Base-by-base conservation (phyloP, 1,140 invertebrate species). In the Phymorhynchus buccinoides region DNA sequence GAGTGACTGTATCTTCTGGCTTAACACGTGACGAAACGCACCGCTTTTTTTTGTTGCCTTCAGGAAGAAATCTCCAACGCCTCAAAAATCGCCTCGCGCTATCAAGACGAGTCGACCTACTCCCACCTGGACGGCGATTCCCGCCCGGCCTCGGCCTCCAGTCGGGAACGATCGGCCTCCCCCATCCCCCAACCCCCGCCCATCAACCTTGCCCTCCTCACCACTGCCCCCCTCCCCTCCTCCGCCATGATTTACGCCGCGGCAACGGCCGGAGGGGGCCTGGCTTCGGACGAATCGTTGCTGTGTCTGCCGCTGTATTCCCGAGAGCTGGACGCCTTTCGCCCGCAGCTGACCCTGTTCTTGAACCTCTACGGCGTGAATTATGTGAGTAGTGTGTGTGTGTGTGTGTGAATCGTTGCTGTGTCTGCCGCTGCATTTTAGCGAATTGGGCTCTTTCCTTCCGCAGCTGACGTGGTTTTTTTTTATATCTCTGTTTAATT, bases 341-440 rank as follows among this genome's bases (percentile, higher is more conserved):
- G 89, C 80, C 90, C 90, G 66, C 91, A 92, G 75, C 88, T 93
- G n/a, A 89, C 87, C 79, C 91, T 90, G 48, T 88, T 93, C 9
- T 87, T 92, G 39, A 91, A 92, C 83, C 86, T 93, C 3, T 93
- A 93, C 89, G 91, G 90, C 42, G 89, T 93, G 30, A 89, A 90
- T 39, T 91, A 88, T 90, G 93, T 93, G 88, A 91, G 91, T 90
- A n/a, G n/a, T n/a, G n/a, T n/a, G n/a, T n/a, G n/a, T n/a, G n/a
- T n/a, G n/a, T n/a, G n/a, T n/a, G n/a, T n/a, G n/a, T n/a, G 92
- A 92, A 82, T 39, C 88, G 0, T 88, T 77, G 42, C 84, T 89
- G 2, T 77, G 87, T 83, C 87, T 93, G 37, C 93, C 93, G 18
- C 80, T 93, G 6, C 92, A 92, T 83, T 85, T 88, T 12, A 90